Base-by-base conservation (phyloP, 2,113 vertebrate genomes). In the Xenopus laevis region DNA sequence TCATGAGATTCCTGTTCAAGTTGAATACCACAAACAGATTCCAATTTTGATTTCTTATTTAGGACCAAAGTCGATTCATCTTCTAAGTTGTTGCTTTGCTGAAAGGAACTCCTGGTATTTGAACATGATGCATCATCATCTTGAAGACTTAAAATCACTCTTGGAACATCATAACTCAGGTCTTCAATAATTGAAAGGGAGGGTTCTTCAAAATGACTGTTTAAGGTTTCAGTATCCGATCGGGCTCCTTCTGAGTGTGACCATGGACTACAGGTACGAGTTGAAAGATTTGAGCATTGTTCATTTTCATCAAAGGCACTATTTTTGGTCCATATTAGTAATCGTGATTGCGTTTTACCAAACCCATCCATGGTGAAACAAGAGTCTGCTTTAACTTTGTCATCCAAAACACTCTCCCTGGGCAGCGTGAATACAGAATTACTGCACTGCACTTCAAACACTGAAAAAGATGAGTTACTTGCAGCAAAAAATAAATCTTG, bases 251-350 rank as follows among this genome's bases (percentile, higher is more conserved):
- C 97, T 0, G 97, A 99, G 85, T 99, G 95, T 78, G 97, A 99
- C 97, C 97, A 99, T 5, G 97, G 97, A 86, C 97, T 99, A 89
- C 97, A 98, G 71, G 97, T 99, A 90, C 97, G 92, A 0, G 97
- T 99, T 83, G 97, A 99, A 87, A 99, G 91, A 87, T 96, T 99
- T 80, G 97, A 99, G 95, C 97, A 99, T 88, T 98, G 95, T 95
- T 98, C 97, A 63, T 95, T 96, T 94, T 99, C 97, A 83, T 99
- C 97, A 92, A 98, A 99, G 96, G 97, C 97, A 98, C 97, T 98
- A 95, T 98, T 98, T 98, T 97, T 98, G 96, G 97, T 98, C 97
- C 97, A 99, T 93, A 99, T 98, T 84, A 98, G 91, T 93, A 99
- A 95, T 88, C 97, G 95, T 88, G 97, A 99, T 92, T 97, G 95